Percentiles rank a stretch among this genome's conserved stretches.
phyloP scores from a whole-genome alignment of 2,888 invertebrate species.

The Cybosia mesomella region DNA sequence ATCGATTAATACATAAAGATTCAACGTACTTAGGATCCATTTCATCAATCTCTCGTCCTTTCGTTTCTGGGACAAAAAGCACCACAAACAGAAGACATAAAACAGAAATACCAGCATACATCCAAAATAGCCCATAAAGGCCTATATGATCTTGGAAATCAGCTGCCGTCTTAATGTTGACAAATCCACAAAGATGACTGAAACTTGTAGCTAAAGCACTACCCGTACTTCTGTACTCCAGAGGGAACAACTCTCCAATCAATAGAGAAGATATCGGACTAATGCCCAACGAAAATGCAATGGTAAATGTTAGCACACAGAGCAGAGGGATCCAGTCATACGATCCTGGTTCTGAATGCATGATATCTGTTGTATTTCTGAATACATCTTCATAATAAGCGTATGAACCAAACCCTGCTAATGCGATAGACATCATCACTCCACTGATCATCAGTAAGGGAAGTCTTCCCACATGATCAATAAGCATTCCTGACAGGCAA shows the following conservation, averaged over 20 bases:
- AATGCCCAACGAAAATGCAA: constrained; percentile 93
- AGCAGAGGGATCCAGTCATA: constrained; percentile 94
- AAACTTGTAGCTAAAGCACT: constrained; percentile 91
- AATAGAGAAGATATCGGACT: constrained; percentile 92
- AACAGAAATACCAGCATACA: constrained; percentile 93
- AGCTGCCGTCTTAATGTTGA: constrained; percentile 94
- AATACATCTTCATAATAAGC: constrained; percentile 92
- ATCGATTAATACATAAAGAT: constrained; percentile 86
- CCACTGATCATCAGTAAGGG: constrained; percentile 94
- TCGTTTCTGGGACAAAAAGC: constrained; percentile 95
- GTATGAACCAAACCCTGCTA: constrained; percentile 94
- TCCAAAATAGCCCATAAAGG: constrained; percentile 94
- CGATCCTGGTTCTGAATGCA: constrained; percentile 80
- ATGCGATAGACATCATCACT: constrained; percentile 93
- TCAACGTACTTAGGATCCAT: constrained; percentile 91
- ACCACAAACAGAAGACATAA: constrained; percentile 93
- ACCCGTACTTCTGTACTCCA: constrained; percentile 90
- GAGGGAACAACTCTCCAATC: constrained; percentile 91
- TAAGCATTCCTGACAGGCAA: constrained; percentile 92
- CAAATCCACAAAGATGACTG: constrained; percentile 94
- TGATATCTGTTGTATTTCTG: constrained; percentile 68
- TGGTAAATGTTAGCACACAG: constrained; percentile 93
- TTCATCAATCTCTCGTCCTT: constrained; percentile 95
- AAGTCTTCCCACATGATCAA: constrained; percentile 94
- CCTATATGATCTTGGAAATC: constrained; percentile 92